Evolutionary conservation across 2,113 vertebrate species (phyloP).

Genomic region (Dasyprocta punctata): DNA sequence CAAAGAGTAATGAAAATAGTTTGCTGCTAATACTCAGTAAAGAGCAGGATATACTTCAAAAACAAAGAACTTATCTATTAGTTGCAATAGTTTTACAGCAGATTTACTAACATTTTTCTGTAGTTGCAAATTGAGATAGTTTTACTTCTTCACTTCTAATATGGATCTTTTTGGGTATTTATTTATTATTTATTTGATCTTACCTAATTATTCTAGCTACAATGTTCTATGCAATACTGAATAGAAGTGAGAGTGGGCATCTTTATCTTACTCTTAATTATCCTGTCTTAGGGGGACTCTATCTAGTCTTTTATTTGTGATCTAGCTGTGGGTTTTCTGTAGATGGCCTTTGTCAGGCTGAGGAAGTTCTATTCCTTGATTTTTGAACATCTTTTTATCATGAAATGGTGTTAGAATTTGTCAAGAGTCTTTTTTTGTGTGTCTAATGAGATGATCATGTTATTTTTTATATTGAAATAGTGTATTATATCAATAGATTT

Average conservation of each 20-base stretch:
- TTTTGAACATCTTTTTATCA: background rate
- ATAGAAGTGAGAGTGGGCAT: background rate
- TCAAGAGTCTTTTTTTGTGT: background rate
- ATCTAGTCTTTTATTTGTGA: background rate
- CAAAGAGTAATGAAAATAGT: background rate
- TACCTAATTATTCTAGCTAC: background rate
- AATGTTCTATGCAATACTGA: background rate
- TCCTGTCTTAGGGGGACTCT: background rate
- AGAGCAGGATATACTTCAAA: background rate
- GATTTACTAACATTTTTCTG: background rate
- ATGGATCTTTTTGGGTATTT: background rate
- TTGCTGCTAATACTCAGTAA: background rate
- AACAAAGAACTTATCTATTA: background rate
- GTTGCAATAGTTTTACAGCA: background rate
- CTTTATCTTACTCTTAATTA: background rate
- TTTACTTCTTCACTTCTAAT: background rate
- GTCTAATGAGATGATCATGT: background rate
- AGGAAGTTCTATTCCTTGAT: background rate
- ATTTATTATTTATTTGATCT: background rate
- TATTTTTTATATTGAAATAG: background rate
- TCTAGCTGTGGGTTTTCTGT: background rate
- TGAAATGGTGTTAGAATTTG: background rate
- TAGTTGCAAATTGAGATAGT: background rate
- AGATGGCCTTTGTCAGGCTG: background rate
- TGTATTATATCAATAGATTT: background rate